These are phyloP conservation scores for Trachelus tabidus DNA, from an alignment of 2,888 invertebrate genomes.

Conservation along the genomic window DNA sequence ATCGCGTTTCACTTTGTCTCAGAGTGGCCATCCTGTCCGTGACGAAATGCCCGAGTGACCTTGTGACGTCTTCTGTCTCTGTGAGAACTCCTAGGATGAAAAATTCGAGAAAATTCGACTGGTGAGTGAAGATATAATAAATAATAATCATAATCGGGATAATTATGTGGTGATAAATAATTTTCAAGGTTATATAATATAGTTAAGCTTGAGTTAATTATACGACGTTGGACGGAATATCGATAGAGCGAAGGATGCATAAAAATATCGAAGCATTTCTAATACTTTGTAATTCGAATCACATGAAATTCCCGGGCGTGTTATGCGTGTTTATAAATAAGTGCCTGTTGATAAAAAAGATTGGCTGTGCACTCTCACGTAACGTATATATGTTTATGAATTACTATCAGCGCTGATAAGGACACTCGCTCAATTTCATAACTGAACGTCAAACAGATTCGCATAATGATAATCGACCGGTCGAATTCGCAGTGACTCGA, in stretches of 20 bases:
- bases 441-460: neutral
- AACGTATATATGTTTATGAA: neutral
- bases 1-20: conserved; percentile 46
- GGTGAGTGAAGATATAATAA: neutral
- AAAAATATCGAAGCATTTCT: neutral
- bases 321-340: neutral
- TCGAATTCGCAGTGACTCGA: neutral
- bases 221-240: no score
- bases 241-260: no score
- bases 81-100: neutral
- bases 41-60: neutral
- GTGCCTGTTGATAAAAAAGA: neutral
- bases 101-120: neutral
- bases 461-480: neutral
- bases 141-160: neutral
- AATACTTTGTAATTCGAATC: neutral
- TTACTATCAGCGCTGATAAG: neutral
- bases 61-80: neutral
- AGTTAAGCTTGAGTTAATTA: no score
- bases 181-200: no score
- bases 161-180: no score
- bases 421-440: neutral
- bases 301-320: neutral
- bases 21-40: neutral
- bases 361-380: neutral